Percentiles rank a stretch among this genome's conserved stretches.
Conservation (phyloP, 2,888 invertebrate species). For the Craniophora ligustri region DNA sequence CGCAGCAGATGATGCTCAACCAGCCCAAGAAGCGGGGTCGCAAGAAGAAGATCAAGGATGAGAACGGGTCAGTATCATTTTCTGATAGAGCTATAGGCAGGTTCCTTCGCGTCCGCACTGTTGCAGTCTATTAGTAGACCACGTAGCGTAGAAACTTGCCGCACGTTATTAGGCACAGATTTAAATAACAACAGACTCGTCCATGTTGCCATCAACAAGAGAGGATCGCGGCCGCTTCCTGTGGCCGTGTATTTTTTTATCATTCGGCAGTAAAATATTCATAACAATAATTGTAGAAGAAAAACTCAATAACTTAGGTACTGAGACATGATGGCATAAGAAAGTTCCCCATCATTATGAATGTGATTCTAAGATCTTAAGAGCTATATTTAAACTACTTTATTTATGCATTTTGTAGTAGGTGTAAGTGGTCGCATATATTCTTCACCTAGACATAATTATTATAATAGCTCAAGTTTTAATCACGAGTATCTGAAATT, state of each 20-base stretch:
- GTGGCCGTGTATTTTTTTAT: too few species aligned
- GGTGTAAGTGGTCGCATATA: not conserved
- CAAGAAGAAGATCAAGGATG: slow-evolving; percentile 94
- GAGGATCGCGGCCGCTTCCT: too few species aligned
- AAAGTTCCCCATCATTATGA: too few species aligned
- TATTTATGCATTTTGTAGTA: too few species aligned
- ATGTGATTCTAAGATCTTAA: too few species aligned
- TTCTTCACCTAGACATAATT: not conserved
- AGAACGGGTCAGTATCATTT: slow-evolving; percentile 85
- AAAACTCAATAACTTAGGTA: too few species aligned
- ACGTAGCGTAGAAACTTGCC: not conserved
- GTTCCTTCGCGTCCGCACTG: not conserved
- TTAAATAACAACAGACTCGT: too few species aligned
- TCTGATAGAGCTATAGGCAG: not conserved
- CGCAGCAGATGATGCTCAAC: slow-evolving; percentile 83
- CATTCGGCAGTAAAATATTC: too few species aligned
- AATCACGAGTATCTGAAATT: not conserved
- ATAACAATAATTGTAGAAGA: too few species aligned
- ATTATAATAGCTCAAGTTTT: not conserved
- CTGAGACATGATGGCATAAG: too few species aligned
- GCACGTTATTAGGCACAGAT: not conserved
- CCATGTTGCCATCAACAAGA: too few species aligned
- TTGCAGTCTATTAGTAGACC: not conserved
- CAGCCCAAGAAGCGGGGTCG: slow-evolving; percentile 95
- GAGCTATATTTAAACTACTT: too few species aligned